Base-by-base conservation (phyloP, 2,113 vertebrate species). In the Campylorhamphus procurvoides region DNA sequence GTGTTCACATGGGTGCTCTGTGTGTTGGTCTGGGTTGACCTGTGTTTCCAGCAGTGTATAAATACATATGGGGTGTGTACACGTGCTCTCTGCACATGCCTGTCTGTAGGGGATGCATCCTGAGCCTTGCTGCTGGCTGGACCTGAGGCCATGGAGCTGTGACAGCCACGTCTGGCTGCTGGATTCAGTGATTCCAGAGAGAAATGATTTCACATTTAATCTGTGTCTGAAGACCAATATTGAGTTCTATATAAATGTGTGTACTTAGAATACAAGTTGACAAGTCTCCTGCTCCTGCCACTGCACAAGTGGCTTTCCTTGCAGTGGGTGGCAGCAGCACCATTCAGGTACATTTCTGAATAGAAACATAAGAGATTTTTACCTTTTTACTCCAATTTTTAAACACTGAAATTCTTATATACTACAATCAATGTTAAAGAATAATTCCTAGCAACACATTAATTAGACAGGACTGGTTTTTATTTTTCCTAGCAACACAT, bases 141-240 rank as follows among this genome's bases (percentile, higher is more conserved):
- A 67, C 31, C 39, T 27, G 46, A 39, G 25, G 35, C 22, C 2
- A 3, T 7, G 47, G 56, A 53, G 24, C 39, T 71, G 46, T 42
- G 46, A 12, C 50, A 52, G 9, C 14, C 1, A 0, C 24, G 17
- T 66, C 68, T 74, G 39, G 29, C 39, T 60, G n/a, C 52, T 78
- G 64, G 39, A 99, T 81, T 99, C 98, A 92, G 98, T 97, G 40
- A 98, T 98, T 99, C 98, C 98, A 15, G n/a, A 60, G 55, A 84
- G 25, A 46, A 84, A 68, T n/a, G 2, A 12, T 56, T 76, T 52
- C 47, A 0, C 1, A 3, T 63, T 50, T 81, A 3, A 29, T 60
- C 75, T 56, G 47, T 52, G 46, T 22, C 33, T 27, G 3, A n/a
- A 89, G 50, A 28, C 22, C 12, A 24, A 2, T 53, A 44, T 0